Evolutionary conservation across 1,140 invertebrate species (phyloP).

Genomic region (Eulimnadia texana): DNA sequence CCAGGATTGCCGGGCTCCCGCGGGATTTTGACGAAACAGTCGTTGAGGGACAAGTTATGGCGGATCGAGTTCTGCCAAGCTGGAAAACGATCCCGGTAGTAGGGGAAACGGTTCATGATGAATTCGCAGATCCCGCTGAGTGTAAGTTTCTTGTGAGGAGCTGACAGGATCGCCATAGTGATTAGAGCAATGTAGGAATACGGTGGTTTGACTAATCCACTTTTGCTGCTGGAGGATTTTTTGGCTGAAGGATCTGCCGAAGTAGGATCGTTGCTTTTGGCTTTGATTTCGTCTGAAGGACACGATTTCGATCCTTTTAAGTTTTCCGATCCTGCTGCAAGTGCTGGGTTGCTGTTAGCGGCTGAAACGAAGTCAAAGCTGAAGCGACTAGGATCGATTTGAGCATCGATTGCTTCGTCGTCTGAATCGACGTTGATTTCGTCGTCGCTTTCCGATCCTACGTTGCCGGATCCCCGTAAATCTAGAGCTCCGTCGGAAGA

Average conservation of each 20-base stretch:
- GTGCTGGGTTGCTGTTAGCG: not conserved
- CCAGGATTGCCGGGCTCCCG: constrained; percentile 95
- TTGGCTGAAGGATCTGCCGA: not conserved
- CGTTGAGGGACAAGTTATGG: constrained; percentile 94
- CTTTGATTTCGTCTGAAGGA: too few relatives aligned
- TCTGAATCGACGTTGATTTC: constrained; percentile 25
- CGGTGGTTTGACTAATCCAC: constrained; percentile 70
- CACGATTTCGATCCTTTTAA: too few relatives aligned
- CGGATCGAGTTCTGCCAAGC: constrained; percentile 94
- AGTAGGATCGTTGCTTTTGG: not conserved
- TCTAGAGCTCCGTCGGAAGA: not conserved
- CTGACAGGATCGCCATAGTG: constrained; percentile 94
- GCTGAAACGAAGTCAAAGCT: not conserved
- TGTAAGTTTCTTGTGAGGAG: constrained; percentile 91
- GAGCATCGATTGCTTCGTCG: constrained; percentile 17
- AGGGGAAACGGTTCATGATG: constrained; percentile 94
- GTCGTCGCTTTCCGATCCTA: constrained; percentile 12
- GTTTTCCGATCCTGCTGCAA: too few relatives aligned
- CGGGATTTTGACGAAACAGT: constrained; percentile 98
- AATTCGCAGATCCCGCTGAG: constrained; percentile 97
- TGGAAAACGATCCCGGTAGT: constrained; percentile 88
- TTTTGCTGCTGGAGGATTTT: constrained; percentile 14
- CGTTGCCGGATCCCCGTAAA: constrained; percentile 17
- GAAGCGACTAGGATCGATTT: not conserved
- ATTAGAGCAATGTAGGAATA: constrained; percentile 97